Base-by-base conservation (phyloP, 2,113 vertebrate species). In the Cricetomys ansorgei region DNA sequence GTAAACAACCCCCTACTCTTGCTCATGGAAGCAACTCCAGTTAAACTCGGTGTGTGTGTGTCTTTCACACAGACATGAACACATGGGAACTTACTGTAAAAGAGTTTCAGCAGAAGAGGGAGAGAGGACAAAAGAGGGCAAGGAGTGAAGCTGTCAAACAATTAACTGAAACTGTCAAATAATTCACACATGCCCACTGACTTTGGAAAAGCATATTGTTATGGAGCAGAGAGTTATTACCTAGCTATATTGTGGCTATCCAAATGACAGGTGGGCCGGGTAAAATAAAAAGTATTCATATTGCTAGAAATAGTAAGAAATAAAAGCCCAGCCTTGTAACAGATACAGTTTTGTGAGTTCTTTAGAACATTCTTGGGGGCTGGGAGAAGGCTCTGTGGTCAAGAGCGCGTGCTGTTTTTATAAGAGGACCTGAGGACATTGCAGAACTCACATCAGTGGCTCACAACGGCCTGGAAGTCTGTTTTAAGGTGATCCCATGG, bases 301-400 rank as follows among this genome's bases (percentile, higher is more conserved):
- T 43, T 80, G 81, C 34, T 79, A 88, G 48, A 92, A 75, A 70
- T 92, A 90, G 59, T 92, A 80, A 92, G 48, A 96, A 89, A 92
- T 75, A 50, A 76, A 93, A 90, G 34, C 64, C 43, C 59, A 70
- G 23, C 31, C 91, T 95, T 19, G 84, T 50, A 64, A 95, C 34
- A 76, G 27, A 91, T 77, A 48, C 0, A 89, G 40, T 75, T 88
- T 91, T 45, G 34, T 45, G 11, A 89, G 65, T 16, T 93, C 34
- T 80, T 59, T 27, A 83, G 91, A 89, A 76, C 64, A n/a, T 45
- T 15, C 37, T 80, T 85, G 40, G 57, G n/a, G 48, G 50, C 9
- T 48, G 29, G 34, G 40, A 84, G 40, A 64, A 64, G 40, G 57
- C 23, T 40, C 15, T 29, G 55, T 59, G 79, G 55, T 40, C n/a